Percentiles rank a stretch among this genome's conserved stretches.
phyloP scores from a whole-genome alignment of 2,888 invertebrate species.

The Zonitis immaculata region DNA sequence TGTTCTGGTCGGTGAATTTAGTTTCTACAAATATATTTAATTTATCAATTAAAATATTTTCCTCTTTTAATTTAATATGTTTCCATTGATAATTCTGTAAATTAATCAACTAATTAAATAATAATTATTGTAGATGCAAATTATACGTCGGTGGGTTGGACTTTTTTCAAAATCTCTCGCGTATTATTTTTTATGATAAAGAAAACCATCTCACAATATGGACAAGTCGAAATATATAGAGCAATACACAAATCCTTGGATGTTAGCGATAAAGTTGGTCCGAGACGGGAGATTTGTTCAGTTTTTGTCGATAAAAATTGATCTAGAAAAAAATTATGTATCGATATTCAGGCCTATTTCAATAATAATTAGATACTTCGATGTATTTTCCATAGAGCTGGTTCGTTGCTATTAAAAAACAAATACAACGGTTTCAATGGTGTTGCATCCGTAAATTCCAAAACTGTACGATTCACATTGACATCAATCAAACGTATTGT shows the following conservation, averaged over 20 bases:
- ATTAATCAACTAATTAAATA: not conserved
- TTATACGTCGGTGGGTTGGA: conserved; percentile 24
- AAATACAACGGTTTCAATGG: conserved; percentile 36
- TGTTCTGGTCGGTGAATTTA: conserved; percentile 21
- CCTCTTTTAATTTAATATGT: conserved; percentile 36
- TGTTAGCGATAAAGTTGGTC: conserved; percentile 33
- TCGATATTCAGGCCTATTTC: not conserved
- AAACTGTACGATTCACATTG: conserved; percentile 32
- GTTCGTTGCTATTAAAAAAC: conserved; percentile 34
- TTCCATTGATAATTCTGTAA: conserved; percentile 37
- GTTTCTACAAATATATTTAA: conserved; percentile 42
- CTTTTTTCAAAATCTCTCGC: conserved; percentile 26
- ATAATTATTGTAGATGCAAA: not conserved
- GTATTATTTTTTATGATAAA: conserved; percentile 27
- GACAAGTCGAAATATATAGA: conserved; percentile 37
- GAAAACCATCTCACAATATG: conserved; percentile 38
- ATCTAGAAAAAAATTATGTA: conserved; percentile 34
- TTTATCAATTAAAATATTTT: conserved; percentile 33
- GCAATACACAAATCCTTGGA: conserved; percentile 39
- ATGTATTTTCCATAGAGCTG: conserved; percentile 43
- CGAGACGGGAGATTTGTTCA: conserved; percentile 35
- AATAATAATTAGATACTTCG: conserved; percentile 31
- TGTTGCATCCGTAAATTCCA: conserved; percentile 31
- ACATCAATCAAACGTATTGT: conserved; percentile 32
- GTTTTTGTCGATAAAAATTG: conserved; percentile 39